These are phyloP conservation scores for Holothuria leucospilota DNA, from an alignment of 53 echinoderm and acorn worm species.

Conservation along the genomic window DNA sequence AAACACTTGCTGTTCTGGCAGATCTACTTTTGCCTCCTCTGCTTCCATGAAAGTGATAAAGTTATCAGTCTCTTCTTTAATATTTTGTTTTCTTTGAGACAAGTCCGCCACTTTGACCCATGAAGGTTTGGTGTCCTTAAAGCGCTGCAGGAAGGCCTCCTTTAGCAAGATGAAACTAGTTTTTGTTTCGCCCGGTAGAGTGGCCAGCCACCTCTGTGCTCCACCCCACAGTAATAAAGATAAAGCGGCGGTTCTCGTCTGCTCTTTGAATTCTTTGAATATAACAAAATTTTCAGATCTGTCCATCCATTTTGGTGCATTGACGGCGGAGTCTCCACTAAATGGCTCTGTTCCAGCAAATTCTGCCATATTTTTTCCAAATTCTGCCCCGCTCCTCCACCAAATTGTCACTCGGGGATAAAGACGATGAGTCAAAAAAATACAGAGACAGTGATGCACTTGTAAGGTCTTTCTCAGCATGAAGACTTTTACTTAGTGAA, in stretches of 20 bases:
- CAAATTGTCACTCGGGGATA: not conserved
- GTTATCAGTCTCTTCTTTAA: not conserved
- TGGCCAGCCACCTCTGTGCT: constrained; percentile 18
- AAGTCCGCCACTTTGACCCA: constrained; percentile 11
- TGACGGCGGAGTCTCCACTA: constrained; percentile 1
- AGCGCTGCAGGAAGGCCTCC: constrained; percentile 1
- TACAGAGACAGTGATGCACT: too few species aligned
- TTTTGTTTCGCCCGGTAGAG: not conserved
- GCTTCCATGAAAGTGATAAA: constrained; percentile 13
- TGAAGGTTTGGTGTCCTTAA: not conserved
- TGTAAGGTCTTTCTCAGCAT: too few species aligned
- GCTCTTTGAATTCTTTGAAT: constrained; percentile 9
- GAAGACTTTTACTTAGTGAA: too few species aligned
- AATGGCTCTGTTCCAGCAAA: not conserved
- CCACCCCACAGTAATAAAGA: not conserved
- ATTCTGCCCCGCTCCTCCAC: constrained; percentile 38
- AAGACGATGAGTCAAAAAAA: too few species aligned
- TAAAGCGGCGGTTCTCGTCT: constrained; percentile 1
- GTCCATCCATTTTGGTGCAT: too few species aligned
- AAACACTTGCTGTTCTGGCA: not conserved
- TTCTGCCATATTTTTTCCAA: constrained; percentile 12
- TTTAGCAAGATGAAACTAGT: not conserved
- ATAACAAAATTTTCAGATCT: not conserved
- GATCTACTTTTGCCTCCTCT: not conserved
- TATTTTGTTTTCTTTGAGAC: constrained; percentile 3